Base-by-base conservation (phyloP, 2,797 vertebrate genomes). In the Scomberomorus guttatus region DNA sequence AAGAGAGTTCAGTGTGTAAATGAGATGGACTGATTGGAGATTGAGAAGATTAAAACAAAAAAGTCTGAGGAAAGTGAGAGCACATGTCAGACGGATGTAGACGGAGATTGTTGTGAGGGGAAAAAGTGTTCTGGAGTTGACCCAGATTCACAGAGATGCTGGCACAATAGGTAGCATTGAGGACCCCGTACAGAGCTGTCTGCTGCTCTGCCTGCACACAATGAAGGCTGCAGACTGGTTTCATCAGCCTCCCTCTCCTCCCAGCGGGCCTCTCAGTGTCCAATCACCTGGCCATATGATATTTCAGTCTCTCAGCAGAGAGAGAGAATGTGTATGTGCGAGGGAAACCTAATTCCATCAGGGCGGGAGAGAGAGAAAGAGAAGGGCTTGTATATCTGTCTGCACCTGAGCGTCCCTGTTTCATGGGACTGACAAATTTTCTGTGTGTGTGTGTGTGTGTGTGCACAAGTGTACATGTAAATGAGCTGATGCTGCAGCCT, bases 141-240 rank as follows among this genome's bases (percentile, higher is more conserved):
- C 91, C 88, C 87, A 93, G 82, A 91, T 90, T 87, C 73, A 72
- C 46, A 64, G 29, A 77, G 63, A 81, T 48, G 50, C 42, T 74
- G 73, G 65, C 62, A 86, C 83, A 90, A 82, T 72, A 58, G 78
- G 72, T 27, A 59, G 25, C 71, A 76, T 27, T 67, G 66, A 89
- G 77, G 80, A 80, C 76, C 70, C 61, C 2, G 29, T 8, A 72
- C 48, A 76, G 84, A 77, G 87, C 72, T 72, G 82, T 55, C 87
- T 73, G 48, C 63, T 71, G 39, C 72, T 15, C 55, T 72, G 83
- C 72, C 84, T 81, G 75, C 67, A 51, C 72, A 81, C 22, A 81
- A 80, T 66, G 68, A 70, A 58, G 32, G 32, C 65, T 46, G 68
- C 74, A 67, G 67, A 61, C 72, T 55, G 24, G 71, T 71, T 80